Evolutionary conservation across 2,113 vertebrate genomes (phyloP).

Genomic region (Apeltes quadracus): DNA sequence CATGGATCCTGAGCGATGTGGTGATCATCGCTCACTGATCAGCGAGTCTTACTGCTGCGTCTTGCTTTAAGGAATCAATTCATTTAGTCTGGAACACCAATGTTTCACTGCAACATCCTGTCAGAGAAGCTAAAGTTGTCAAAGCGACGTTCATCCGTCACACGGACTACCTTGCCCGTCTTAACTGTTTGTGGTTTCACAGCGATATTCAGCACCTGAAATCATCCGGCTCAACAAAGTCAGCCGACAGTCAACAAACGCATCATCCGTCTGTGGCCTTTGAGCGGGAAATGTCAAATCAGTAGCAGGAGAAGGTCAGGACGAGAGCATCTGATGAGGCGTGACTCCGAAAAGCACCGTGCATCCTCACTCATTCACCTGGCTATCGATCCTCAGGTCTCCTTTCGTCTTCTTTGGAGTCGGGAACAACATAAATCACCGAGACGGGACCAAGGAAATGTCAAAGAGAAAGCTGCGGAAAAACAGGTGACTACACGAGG

Average conservation of each 20-base stretch:
- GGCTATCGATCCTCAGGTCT: constrained; percentile 53
- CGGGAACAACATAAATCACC: constrained; percentile 41
- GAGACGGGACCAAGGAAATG: constrained; percentile 11
- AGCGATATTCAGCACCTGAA: constrained; percentile 28
- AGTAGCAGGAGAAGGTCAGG: constrained; percentile 57
- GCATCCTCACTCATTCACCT: constrained; percentile 48
- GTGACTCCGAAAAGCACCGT: constrained; percentile 33
- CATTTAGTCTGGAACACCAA: background rate
- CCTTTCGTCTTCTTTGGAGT: background rate
- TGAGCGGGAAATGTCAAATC: constrained; percentile 78
- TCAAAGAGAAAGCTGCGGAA: background rate
- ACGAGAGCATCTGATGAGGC: constrained; percentile 50
- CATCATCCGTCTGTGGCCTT: constrained; percentile 75
- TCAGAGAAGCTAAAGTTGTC: background rate
- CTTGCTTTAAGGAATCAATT: background rate
- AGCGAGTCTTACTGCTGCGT: background rate
- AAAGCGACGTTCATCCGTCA: too few relatives aligned
- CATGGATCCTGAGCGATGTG: constrained; percentile 16
- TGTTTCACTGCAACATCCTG: background rate
- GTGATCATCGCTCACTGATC: background rate
- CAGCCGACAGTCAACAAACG: constrained; percentile 46
- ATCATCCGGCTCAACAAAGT: constrained; percentile 13
- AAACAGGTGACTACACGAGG: background rate
- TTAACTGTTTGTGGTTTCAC: constrained; percentile 10
- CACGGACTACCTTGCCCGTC: too few relatives aligned